phyloP scores from a whole-genome alignment of 2,113 vertebrate species.

The Neolamprologus falcicula region DNA sequence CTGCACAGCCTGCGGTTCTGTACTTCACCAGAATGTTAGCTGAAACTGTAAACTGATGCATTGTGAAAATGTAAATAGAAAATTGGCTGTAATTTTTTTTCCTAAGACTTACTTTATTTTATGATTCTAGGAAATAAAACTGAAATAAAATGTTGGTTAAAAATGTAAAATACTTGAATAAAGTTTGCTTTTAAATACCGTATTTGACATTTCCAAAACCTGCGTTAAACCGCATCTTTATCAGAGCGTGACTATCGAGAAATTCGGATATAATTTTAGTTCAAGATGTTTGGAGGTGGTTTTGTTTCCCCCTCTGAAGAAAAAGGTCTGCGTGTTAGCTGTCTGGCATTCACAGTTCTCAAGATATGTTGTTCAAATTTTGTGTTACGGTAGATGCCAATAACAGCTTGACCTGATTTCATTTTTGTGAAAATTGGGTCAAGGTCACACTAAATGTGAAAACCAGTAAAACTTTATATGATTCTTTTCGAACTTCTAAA shows the following conservation, averaged over 20 bases:
- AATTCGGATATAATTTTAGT: background rate
- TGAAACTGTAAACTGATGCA: background rate
- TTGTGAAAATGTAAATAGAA: background rate
- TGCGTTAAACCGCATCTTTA: background rate
- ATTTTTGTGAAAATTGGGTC: background rate
- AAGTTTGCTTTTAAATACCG: background rate
- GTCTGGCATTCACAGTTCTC: background rate
- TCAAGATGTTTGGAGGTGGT: background rate
- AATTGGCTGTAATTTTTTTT: background rate
- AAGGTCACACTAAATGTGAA: background rate
- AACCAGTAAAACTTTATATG: background rate
- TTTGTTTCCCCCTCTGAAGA: background rate
- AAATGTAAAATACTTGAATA: background rate
- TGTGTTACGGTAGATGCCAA: background rate
- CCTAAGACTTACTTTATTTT: background rate
- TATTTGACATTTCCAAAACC: background rate
- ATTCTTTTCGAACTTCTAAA: background rate
- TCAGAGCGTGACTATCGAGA: background rate
- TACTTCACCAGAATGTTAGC: conserved; percentile 57
- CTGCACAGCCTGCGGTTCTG: conserved; percentile 58
- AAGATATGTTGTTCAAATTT: background rate
- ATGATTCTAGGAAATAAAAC: background rate
- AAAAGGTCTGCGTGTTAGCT: background rate
- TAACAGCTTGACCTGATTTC: background rate
- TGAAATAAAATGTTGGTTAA: background rate